phyloP scores from a whole-genome alignment of 1,140 invertebrate genomes.

The Heterodera carotae region DNA sequence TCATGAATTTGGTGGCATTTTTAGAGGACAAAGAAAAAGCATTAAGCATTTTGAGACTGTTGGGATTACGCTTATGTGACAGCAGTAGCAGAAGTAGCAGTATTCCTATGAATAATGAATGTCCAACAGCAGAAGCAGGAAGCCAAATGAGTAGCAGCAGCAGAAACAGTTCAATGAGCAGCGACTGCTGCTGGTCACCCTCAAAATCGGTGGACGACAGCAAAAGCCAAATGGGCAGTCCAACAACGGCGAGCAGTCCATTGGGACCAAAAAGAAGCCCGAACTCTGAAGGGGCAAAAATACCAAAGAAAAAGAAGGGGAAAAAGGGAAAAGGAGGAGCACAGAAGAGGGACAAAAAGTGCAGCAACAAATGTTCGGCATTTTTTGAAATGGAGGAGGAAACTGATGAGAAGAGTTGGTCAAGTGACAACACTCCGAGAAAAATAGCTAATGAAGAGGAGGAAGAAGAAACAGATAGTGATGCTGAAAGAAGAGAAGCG shows the following conservation, averaged over 20 bases:
- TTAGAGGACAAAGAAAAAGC: neutral
- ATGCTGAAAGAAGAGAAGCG: no score
- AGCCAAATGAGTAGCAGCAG: no score
- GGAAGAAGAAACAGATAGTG: no score
- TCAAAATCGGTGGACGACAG: no score
- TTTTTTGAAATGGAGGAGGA: neutral
- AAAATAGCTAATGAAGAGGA: no score
- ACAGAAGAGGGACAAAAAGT: neutral
- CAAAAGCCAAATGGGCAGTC: no score
- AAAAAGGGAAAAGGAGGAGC: neutral
- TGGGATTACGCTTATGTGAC: neutral
- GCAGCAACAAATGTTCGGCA: neutral
- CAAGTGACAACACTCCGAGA: no score
- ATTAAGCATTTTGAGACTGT: neutral
- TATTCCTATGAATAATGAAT: neutral
- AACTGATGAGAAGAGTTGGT: no score
- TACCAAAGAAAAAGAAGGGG: no score
- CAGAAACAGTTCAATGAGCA: no score
- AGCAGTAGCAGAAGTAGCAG: no score
- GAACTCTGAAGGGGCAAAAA: neutral
- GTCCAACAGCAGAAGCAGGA: neutral
- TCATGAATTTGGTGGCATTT: neutral
- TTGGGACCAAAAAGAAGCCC: neutral
- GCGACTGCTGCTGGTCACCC: no score
- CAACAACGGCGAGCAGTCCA: neutral